Base-by-base conservation (phyloP, 2,113 vertebrate genomes). In the Spizaetus ornatus region DNA sequence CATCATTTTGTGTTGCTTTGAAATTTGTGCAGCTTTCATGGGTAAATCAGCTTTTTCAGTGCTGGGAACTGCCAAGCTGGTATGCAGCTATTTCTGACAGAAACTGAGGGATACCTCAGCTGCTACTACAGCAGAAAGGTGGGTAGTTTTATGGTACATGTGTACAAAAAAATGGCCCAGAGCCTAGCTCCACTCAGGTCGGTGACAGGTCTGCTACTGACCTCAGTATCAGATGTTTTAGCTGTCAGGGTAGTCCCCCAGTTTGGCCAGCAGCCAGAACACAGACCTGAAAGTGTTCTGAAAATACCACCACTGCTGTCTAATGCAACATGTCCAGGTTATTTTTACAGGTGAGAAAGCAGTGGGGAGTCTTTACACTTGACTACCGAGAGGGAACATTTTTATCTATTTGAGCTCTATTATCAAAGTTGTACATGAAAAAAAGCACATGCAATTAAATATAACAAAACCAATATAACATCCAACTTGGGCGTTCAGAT, bases 321-420 rank as follows among this genome's bases (percentile, higher is more conserved):
- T 94, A 82, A 94, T 23, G 29, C 90, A 95, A 86, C 65, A 55
- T 26, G 27, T 77, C 55, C 62, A 34, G 45, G 13, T 32, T 90
- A 16, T 84, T 80, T 88, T 84, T 55, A 59, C 11, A 7, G 16
- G 26, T 72, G 65, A 53, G 71, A 78, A 76, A 56, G 71, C 74
- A 77, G 23, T 48, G 42, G 22, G 36, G 43, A 90, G 42, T 47
- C 82, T 94, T 93, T 82, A 93, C 59, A 83, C 71, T 93, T 96
- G 78, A 59, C 85, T 84, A 89, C 76, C 40, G n/a, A 92, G 79
- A 77, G 59, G 82, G 71, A 86, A 83, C 0, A 5, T 70, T 81
- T 93, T 86, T 70, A 23, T 69, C 78, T 77, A 4, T 55, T 67
- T 56, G 73, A 86, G 36, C 26, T 95, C 66, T 90, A 16, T 86